These are phyloP conservation scores for Magallana angulata DNA, from an alignment of 1,140 invertebrate species.

Conservation along the genomic window DNA sequence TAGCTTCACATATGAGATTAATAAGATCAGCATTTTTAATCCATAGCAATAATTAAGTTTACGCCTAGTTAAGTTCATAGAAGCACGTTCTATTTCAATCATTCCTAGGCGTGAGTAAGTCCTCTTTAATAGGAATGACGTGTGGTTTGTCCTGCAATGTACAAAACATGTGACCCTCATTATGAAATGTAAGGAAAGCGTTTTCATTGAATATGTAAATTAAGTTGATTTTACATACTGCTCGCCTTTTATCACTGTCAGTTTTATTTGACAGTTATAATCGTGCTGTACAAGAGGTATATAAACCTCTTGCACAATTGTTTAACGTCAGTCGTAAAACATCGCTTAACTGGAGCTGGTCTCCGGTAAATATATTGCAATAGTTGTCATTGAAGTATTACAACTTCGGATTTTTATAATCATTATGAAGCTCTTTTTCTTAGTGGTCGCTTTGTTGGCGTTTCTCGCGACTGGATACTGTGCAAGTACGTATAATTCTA, in stretches of 20 bases:
- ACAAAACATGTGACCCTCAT: not conserved
- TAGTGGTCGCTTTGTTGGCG: not conserved
- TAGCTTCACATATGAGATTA: not conserved
- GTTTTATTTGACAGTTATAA: not conserved
- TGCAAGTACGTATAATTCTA: not conserved
- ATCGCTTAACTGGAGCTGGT: not conserved
- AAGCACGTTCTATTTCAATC: conserved; percentile 20
- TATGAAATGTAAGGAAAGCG: conserved; percentile 5
- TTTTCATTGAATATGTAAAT: conserved; percentile 35
- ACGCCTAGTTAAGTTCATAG: not conserved
- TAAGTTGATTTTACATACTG: conserved; percentile 12
- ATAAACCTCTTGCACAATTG: not conserved
- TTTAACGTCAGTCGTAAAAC: not conserved
- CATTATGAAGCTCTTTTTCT: not conserved
- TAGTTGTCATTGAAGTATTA: not conserved
- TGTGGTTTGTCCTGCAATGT: not conserved
- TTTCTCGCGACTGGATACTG: conserved; percentile 1
- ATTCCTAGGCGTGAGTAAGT: not conserved
- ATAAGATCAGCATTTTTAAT: not conserved
- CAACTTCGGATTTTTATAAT: not conserved
- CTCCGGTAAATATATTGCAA: not conserved
- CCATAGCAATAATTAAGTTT: not conserved
- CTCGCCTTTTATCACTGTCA: not conserved
- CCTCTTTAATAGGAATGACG: not conserved
- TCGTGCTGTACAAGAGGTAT: conserved; percentile 5